Base-by-base conservation (phyloP, 1,140 invertebrate species). In the Acromyrmex heyeri region DNA sequence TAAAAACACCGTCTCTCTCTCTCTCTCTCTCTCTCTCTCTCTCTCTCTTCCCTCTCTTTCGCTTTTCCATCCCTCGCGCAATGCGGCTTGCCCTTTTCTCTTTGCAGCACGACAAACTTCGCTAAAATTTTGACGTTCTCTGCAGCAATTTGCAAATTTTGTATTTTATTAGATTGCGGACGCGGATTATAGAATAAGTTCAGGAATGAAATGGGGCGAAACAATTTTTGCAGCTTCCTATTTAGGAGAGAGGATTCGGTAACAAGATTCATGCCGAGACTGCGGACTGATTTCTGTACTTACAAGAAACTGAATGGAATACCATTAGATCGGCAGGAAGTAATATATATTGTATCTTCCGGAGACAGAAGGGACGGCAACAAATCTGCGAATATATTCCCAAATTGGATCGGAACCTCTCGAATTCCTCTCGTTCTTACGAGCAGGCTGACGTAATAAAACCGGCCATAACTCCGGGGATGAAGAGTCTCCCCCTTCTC, bases 311-410 rank as follows among this genome's bases (percentile, higher is more conserved):
- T 14, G 50, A 83, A 59, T 59, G 48, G 69, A 59, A 83, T 34
- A 27, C 8, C 38, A 30, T 48, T 61, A 34, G 57, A 83, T 61
- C 62, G 69, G 16, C 62, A 81, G 85, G 53, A 86, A 86, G 30
- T 81, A 57, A 69, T 81, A 81, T 79, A 79, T 81, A 81, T 69
- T 65, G 64, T 44, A 79, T 86, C 62, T 86, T 81, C 64, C 77
- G 75, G 62, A 1, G 12, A 81, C 4, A 18, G 24, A 53, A 38
- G 53, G 14, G n/a, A 8, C 21, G 53, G 34, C 79, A 73, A 83
- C 79, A 75, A 83, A 83, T 82, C 67, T 73, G 55, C 55, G 67
- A 72, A 59, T 75, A 83, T 75, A 83, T 73, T 75, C 4, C 14
- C 18, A 75, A 83, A 83, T 83, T 83, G 69, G 79, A 83, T 83